Evolutionary conservation across 2,113 vertebrate species (phyloP).

Genomic region (Ochotona curzoniae): DNA sequence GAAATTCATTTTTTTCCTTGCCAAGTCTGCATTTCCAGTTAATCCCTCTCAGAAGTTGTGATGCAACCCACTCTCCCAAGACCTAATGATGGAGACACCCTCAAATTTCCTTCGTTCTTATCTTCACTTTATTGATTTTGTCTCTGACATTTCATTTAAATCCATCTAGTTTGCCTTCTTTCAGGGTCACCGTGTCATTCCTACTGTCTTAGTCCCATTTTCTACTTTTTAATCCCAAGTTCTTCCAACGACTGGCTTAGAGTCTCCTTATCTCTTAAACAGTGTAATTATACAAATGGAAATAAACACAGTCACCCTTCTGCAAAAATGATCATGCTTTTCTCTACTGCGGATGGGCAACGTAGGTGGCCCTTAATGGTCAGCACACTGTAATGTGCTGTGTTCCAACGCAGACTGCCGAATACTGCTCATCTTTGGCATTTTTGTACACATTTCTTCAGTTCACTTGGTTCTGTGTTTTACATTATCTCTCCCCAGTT

Average conservation of each 20-base stretch:
- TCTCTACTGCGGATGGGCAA: neutral
- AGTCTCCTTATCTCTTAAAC: neutral
- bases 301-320: neutral
- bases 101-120: neutral
- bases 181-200: neutral
- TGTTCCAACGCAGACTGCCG: neutral
- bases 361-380: neutral
- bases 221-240: neutral
- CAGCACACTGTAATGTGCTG: neutral
- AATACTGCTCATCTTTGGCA: neutral
- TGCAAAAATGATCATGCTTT: neutral
- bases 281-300: neutral
- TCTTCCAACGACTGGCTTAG: neutral
- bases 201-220: neutral
- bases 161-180: neutral
- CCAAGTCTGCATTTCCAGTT: neutral
- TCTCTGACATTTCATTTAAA: neutral
- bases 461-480: conserved; percentile 54
- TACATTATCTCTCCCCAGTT: conserved; percentile 61
- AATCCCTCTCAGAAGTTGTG: neutral
- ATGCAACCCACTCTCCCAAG: neutral
- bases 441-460: neutral
- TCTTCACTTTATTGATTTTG: neutral
- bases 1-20: neutral
- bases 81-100: neutral